Percentiles rank a stretch among this genome's conserved stretches.
These are phyloP conservation scores for Parotia lawesii DNA, from an alignment of 2,113 vertebrate genomes.

Conservation along the genomic window DNA sequence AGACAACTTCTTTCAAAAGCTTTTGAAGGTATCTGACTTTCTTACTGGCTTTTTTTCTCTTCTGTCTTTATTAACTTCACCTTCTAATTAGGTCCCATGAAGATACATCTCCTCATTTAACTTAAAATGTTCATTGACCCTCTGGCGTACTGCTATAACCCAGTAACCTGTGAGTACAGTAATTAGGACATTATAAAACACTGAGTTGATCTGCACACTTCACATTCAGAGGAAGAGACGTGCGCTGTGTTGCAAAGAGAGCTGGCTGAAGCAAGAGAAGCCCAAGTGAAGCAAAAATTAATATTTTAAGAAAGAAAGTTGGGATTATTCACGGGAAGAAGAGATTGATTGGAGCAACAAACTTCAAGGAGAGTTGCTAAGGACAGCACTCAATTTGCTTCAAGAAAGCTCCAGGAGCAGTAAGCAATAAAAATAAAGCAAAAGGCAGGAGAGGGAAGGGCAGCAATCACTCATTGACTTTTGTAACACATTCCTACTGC, in stretches of 20 bases:
- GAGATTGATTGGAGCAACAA: not conserved
- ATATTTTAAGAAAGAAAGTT: not conserved
- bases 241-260: not conserved
- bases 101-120: slow-evolving; percentile 33
- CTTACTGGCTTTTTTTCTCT: not conserved
- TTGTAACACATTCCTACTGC: not conserved
- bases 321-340: not conserved
- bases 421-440: not conserved
- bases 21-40: not conserved
- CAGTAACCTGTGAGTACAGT: slow-evolving; percentile 5
- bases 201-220: not conserved
- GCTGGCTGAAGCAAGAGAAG: not conserved
- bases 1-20: not conserved
- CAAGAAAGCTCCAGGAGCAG: not conserved
- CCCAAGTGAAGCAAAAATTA: not conserved
- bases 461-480: not conserved
- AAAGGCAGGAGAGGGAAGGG: not conserved
- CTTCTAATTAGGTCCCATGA: slow-evolving; percentile 37
- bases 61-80: slow-evolving; percentile 50
- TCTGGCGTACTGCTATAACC: not conserved
- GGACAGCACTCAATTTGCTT: not conserved
- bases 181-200: slow-evolving; percentile 42
- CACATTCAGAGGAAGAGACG: not conserved
- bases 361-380: not conserved
- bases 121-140: slow-evolving; percentile 38